Conservation (phyloP, 2,113 vertebrate genomes). For the Salvator merianae region DNA sequence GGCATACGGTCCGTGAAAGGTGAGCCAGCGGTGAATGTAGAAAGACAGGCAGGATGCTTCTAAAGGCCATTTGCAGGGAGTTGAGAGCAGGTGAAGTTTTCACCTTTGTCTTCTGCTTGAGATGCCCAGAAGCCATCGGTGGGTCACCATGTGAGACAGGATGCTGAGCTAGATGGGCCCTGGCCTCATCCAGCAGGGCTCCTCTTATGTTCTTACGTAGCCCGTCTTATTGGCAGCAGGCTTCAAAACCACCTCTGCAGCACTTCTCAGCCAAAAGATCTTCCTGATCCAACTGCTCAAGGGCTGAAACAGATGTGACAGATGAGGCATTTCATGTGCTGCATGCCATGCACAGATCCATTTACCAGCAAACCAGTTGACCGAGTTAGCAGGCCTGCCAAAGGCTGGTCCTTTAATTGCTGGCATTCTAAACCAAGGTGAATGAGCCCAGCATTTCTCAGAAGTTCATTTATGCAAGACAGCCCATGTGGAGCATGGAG, state of each 20-base stretch:
- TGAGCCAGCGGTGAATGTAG: background rate
- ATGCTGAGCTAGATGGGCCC: no score
- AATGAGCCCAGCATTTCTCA: background rate
- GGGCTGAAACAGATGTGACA: background rate
- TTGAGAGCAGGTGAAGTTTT: no score
- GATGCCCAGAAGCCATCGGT: no score
- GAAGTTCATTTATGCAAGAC: background rate
- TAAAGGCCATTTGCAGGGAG: no score
- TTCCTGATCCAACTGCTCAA: background rate
- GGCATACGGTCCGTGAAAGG: background rate
- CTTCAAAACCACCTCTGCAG: background rate
- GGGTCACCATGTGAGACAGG: no score
- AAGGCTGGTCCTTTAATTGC: no score
- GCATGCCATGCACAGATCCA: background rate
- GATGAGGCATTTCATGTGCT: background rate
- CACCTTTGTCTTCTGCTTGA: no score
- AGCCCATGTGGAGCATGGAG: background rate
- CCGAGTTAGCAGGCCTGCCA: background rate
- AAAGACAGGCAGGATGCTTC: no score
- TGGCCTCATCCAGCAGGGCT: no score
- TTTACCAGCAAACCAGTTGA: fast-evolving
- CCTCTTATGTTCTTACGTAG: no score
- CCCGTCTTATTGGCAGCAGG: background rate
- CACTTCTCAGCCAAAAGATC: fast-evolving
- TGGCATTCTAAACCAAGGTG: background rate